Evolutionary conservation across 2,113 vertebrate species (phyloP), one percentile per base, ranked within the genome.

Genomic region (Phycodurus eques): DNA sequence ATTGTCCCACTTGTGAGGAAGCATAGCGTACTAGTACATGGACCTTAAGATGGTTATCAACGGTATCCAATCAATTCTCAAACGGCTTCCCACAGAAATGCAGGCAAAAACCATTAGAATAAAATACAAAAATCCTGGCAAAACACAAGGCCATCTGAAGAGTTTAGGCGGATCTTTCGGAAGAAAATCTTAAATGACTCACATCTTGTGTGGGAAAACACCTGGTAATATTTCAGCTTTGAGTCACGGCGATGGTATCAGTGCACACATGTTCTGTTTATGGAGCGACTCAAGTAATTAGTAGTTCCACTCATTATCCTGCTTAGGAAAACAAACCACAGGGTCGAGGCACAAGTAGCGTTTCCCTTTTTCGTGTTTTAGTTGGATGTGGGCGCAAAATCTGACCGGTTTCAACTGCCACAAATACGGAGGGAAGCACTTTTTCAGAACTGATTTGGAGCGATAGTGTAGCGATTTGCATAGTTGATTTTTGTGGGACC

Each of bases 181-280:
- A 5, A 44, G 62, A 22, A 10, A n/a, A 44, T 2, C 22, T 1
- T 31, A 44, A 65, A 22, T 65, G 62, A 65, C 39, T 65, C 39
- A 65, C 42, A 65, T 22, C 20, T 63, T 19, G 22, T 65, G 62
- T 22, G n/a, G 39, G 62, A 27, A 44, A 44, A 44, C 62, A 65
- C 62, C 39, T 65, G 62, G 62, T 13, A 65, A 65, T 44, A 65
- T 65, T 65, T 65, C 42, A 31, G 56, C 22, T 31, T 59, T 27
- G 39, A 65, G 62, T 65, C 62, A 22, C n/a, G 56, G 11, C 22
- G 42, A 65, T 43, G 12, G 4, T 44, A 64, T 64, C 62, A 5
- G 62, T 2, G 19, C 42, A 44, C 42, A 22, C 12, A 9, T 43
- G 35, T 42, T 31, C 8, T 42, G 62, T 65, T 65, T 65, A 44